Conservation (phyloP, 2,113 vertebrate genomes). For the Melanotaenia duboulayi region DNA sequence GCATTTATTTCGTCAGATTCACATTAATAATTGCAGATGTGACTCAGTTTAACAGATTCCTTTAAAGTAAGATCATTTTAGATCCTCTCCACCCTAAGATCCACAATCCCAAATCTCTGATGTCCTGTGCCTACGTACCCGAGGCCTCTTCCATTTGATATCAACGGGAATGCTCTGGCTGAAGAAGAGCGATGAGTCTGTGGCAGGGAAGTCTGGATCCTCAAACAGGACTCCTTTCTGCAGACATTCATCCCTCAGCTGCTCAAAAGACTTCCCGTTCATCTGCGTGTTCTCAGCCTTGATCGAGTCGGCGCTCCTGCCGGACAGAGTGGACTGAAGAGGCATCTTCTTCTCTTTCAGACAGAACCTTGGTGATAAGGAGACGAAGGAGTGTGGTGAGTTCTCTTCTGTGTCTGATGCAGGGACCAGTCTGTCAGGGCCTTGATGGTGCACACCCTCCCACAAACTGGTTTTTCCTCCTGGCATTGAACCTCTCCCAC, state of each 20-base stretch:
- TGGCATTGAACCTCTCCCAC: slow-evolving; percentile 59
- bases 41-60: background rate
- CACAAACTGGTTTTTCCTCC: slow-evolving; percentile 78
- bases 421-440: slow-evolving; percentile 45
- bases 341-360: slow-evolving; percentile 81
- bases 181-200: slow-evolving; percentile 87
- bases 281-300: slow-evolving; percentile 71
- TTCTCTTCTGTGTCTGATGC: slow-evolving; percentile 23
- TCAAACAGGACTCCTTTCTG: slow-evolving; percentile 84
- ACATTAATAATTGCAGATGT: background rate
- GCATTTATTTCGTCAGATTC: no score
- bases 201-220: slow-evolving; percentile 89
- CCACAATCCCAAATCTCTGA: background rate
- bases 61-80: background rate
- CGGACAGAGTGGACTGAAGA: slow-evolving; percentile 59
- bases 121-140: slow-evolving; percentile 77
- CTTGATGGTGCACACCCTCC: slow-evolving; percentile 58
- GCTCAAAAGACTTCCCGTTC: slow-evolving; percentile 84
- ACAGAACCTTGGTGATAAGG: background rate
- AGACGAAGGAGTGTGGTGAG: slow-evolving; percentile 24
- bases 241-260: slow-evolving; percentile 87
- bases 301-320: background rate
- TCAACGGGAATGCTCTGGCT: slow-evolving; percentile 85
- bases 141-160: slow-evolving; percentile 92
- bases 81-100: background rate